phyloP scores from a whole-genome alignment of 2,113 vertebrate genomes.

The Aythya baeri region DNA sequence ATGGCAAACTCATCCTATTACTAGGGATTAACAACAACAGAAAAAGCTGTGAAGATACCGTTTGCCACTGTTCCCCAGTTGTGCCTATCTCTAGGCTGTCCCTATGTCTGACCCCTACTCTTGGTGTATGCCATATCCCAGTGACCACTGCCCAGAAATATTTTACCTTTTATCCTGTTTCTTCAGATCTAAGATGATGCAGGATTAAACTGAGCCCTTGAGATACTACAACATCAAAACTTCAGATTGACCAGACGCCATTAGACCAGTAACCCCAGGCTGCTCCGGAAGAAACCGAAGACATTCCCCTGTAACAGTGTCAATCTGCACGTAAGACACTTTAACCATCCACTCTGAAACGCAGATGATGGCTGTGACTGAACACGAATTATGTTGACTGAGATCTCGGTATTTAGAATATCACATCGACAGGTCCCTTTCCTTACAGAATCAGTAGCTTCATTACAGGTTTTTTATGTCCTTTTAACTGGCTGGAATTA shows the following conservation, averaged over 20 bases:
- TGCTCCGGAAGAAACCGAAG: neutral
- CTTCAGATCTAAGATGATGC: neutral
- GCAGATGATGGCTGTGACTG: neutral
- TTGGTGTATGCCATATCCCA: neutral
- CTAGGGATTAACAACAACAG: neutral
- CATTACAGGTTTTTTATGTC: neutral
- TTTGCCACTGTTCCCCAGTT: neutral
- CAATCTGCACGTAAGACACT: neutral
- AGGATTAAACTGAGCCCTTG: neutral
- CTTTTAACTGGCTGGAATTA: conserved; percentile 29
- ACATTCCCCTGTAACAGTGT: neutral
- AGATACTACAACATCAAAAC: neutral
- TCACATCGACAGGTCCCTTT: neutral
- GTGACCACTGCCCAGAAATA: neutral
- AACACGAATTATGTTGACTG: neutral
- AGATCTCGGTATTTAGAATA: conserved; percentile 21
- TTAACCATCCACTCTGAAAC: neutral
- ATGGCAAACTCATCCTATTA: neutral
- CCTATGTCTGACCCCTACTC: neutral
- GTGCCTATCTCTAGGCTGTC: neutral
- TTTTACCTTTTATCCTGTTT: neutral
- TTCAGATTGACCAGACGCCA: neutral
- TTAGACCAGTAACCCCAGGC: neutral
- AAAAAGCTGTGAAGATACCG: neutral
- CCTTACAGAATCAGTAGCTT: neutral